phyloP scores from a whole-genome alignment of 2,113 vertebrate species.

The Orycteropus afer region DNA sequence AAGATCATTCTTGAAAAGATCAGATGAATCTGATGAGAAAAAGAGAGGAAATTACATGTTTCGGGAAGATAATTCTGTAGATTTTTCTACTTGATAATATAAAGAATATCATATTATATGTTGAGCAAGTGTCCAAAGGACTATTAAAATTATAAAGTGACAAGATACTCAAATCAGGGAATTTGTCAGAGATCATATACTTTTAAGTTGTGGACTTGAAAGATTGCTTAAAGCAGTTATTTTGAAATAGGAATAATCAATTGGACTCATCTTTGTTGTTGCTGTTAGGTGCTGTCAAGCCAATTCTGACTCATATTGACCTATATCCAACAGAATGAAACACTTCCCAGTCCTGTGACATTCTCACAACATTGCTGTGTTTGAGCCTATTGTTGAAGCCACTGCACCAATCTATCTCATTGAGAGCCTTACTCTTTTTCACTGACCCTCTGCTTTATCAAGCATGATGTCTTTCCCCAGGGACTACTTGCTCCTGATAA shows the following conservation, averaged over 20 bases:
- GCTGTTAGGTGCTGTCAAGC: too few relatives aligned
- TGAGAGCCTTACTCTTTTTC: too few relatives aligned
- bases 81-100: background rate
- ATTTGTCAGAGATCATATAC: background rate
- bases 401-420: too few relatives aligned
- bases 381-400: too few relatives aligned
- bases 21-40: background rate
- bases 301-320: too few relatives aligned
- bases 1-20: background rate
- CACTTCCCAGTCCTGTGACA: too few relatives aligned
- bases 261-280: background rate
- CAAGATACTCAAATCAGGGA: background rate
- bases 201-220: slow-evolving; percentile 5
- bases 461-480: too few relatives aligned
- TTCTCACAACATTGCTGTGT: too few relatives aligned
- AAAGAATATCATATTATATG: background rate
- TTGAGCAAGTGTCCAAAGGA: background rate
- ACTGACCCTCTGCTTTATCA: too few relatives aligned
- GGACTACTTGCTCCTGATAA: too few relatives aligned
- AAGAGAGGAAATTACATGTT: background rate
- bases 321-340: too few relatives aligned
- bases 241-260: slow-evolving; percentile 52
- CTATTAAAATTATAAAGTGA: background rate
- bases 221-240: background rate
- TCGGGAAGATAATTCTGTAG: background rate